Evolutionary conservation across 1,140 invertebrate species (phyloP).

Genomic region (Wiebesia pumilae): DNA sequence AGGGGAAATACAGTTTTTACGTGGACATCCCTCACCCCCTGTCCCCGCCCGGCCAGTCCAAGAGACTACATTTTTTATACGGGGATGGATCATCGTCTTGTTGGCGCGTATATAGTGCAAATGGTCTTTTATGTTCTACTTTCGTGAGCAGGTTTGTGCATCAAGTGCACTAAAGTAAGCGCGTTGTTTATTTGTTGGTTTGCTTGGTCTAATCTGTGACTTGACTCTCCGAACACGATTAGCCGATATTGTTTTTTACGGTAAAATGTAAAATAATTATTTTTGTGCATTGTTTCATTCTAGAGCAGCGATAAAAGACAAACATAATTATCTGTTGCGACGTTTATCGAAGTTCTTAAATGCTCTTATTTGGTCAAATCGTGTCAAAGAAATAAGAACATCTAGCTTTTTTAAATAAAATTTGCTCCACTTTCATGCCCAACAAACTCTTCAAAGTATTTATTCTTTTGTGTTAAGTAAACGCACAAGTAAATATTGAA

Average conservation of each 20-base stretch:
- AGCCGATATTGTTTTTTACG: not conserved
- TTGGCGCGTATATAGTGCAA: no score
- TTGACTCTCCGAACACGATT: not conserved
- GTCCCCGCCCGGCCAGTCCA: no score
- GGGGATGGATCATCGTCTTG: not conserved
- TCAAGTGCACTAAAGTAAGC: not conserved
- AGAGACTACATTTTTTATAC: no score
- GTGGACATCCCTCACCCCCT: no score
- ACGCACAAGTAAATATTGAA: not conserved
- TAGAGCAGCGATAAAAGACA: no score
- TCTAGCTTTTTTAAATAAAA: not conserved
- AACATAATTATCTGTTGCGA: no score
- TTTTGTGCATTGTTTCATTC: not conserved
- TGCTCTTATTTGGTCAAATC: not conserved
- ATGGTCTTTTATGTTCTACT: no score
- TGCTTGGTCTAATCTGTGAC: not conserved
- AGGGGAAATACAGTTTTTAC: no score
- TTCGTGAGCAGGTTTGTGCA: not conserved
- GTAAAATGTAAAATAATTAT: not conserved
- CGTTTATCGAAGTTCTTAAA: not conserved
- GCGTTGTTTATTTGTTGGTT: not conserved
- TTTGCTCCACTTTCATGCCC: not conserved
- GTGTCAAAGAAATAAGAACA: no score
- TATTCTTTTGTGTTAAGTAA: not conserved
- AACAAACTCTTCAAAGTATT: not conserved